Conservation (phyloP, 2,113 vertebrate species). For the Vimba vimba region DNA sequence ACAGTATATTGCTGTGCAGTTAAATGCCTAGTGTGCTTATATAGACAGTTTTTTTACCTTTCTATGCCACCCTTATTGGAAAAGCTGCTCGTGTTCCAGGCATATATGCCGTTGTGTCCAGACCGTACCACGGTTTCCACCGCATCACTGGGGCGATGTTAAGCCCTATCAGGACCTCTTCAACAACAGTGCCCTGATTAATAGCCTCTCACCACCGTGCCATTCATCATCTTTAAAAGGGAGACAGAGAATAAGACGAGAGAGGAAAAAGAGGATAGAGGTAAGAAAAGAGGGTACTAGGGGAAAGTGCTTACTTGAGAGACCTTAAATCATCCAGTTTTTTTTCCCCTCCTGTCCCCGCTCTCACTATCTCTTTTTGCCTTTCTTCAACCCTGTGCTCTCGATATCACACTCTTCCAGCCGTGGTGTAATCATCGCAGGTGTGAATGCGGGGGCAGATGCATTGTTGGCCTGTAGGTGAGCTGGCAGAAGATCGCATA, state of each 20-base stretch:
- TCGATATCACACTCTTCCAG: conserved; percentile 51
- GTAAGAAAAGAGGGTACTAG: conserved; percentile 10
- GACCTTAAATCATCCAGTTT: conserved; percentile 50
- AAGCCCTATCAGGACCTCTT: conserved; percentile 57
- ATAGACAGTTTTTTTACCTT: background rate
- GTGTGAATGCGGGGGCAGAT: conserved; percentile 38
- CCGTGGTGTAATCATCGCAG: conserved; percentile 25
- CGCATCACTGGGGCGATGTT: conserved; percentile 41
- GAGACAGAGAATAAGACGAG: conserved; percentile 46
- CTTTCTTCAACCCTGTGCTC: conserved; percentile 27
- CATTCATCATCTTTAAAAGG: conserved; percentile 61
- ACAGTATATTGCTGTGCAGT: background rate
- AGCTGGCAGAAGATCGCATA: conserved; percentile 49
- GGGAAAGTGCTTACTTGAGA: conserved; percentile 53
- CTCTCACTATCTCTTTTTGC: conserved; percentile 43
- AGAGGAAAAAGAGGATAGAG: conserved; percentile 38
- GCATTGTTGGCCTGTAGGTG: conserved; percentile 29
- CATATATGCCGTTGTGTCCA: conserved; percentile 35
- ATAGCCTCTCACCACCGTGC: conserved; percentile 48
- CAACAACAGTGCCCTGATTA: conserved; percentile 50
- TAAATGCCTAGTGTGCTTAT: conserved; percentile 25
- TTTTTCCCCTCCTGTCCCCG: conserved; percentile 19
- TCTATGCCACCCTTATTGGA: conserved; percentile 12
- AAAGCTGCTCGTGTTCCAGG: conserved; percentile 31
- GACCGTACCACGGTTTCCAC: conserved; percentile 9